Evolutionary conservation across 2,888 invertebrate species (phyloP).

Genomic region (Asteroscopus sphinx): DNA sequence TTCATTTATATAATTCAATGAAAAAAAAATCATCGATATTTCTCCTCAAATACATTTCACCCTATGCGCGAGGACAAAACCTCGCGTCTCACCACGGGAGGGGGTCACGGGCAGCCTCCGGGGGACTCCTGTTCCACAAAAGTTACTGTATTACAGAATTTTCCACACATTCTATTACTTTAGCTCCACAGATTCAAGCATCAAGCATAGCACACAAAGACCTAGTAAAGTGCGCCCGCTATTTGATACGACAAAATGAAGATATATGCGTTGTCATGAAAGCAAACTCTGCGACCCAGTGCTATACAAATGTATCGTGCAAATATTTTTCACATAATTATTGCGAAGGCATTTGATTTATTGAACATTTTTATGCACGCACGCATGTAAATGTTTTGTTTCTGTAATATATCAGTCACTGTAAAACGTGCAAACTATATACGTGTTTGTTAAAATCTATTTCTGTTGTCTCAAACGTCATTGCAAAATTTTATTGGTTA

Average conservation of each 20-base stretch:
- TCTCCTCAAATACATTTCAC: too few relatives aligned
- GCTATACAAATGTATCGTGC: slow-evolving; percentile 22
- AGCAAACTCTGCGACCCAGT: slow-evolving; percentile 29
- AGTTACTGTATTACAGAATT: slow-evolving; percentile 5
- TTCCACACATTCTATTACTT: slow-evolving; percentile 15
- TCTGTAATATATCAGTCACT: slow-evolving; percentile 5
- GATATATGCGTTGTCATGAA: slow-evolving; percentile 53
- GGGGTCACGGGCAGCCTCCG: too few relatives aligned
- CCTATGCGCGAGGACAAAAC: too few relatives aligned
- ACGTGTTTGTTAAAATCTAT: too few relatives aligned
- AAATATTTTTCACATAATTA: slow-evolving; percentile 51
- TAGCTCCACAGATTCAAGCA: slow-evolving; percentile 19
- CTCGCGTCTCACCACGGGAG: too few relatives aligned
- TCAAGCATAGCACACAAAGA: slow-evolving; percentile 17
- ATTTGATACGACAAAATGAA: slow-evolving; percentile 56
- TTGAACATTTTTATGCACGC: slow-evolving; percentile 39
- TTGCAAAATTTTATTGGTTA: too few relatives aligned
- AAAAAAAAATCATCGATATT: too few relatives aligned
- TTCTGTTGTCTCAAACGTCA: too few relatives aligned
- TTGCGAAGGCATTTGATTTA: slow-evolving; percentile 48
- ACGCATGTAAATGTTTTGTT: slow-evolving; percentile 37
- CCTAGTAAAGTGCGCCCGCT: slow-evolving; percentile 41
- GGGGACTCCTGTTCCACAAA: slow-evolving; percentile 1
- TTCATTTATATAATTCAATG: too few relatives aligned
- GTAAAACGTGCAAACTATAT: too few relatives aligned